Evolutionary conservation across 2,113 vertebrate genomes (phyloP).

Genomic region (Podiceps cristatus): DNA sequence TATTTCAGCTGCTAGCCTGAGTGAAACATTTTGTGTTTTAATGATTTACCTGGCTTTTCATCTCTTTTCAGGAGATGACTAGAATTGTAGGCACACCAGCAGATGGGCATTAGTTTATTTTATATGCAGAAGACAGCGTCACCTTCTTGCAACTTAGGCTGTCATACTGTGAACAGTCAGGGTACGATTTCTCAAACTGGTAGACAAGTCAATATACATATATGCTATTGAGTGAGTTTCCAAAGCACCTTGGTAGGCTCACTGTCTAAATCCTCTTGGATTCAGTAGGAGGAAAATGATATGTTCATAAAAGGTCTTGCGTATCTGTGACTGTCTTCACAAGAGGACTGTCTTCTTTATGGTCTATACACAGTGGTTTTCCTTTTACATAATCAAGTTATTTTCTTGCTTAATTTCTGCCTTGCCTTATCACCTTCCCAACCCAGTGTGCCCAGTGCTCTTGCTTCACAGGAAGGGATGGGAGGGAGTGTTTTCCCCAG

Average conservation of each 20-base stretch:
- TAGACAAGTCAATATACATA: slow-evolving; percentile 13
- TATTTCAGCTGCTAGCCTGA: neutral
- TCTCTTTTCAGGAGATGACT: neutral
- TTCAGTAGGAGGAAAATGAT: neutral
- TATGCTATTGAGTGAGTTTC: neutral
- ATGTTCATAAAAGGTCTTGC: neutral
- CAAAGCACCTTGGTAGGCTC: neutral
- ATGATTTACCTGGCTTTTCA: neutral
- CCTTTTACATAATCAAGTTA: neutral
- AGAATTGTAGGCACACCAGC: neutral
- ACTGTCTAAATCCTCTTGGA: neutral
- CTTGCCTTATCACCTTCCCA: neutral
- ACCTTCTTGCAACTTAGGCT: slow-evolving; percentile 3
- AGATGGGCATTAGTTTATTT: slow-evolving; percentile 54
- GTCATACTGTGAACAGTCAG: slow-evolving; percentile 43
- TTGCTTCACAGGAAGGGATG: neutral
- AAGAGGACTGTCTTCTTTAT: neutral
- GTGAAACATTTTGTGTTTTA: neutral
- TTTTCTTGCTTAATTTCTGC: neutral
- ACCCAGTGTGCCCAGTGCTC: neutral
- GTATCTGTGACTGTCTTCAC: neutral
- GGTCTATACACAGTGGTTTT: neutral
- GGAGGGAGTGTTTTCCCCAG: neutral
- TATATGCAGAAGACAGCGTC: neutral
- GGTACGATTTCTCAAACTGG: slow-evolving; percentile 31